These are phyloP conservation scores for Chalcosyrphus nemorum DNA, from an alignment of 2,888 invertebrate species.

Conservation along the genomic window DNA sequence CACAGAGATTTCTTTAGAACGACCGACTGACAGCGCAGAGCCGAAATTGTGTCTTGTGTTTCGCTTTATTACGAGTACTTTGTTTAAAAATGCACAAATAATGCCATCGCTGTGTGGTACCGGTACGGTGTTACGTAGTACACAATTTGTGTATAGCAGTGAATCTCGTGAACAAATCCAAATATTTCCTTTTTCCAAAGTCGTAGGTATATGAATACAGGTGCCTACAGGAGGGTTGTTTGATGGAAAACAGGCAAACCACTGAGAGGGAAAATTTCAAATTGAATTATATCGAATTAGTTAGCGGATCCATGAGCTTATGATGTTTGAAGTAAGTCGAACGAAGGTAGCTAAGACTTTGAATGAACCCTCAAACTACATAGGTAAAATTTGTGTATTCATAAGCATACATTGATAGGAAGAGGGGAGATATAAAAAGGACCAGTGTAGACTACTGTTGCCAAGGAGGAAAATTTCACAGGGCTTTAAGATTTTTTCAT, in stretches of 20 bases:
- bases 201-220: background rate
- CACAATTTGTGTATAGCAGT: background rate
- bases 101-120: constrained; percentile 16
- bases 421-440: background rate
- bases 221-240: constrained; percentile 2
- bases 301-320: constrained; percentile 12
- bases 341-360: background rate
- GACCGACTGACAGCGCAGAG: constrained; percentile 4
- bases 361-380: background rate
- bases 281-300: constrained; percentile 38
- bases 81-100: constrained; percentile 67
- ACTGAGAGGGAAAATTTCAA: constrained; percentile 22
- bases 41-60: constrained; percentile 55
- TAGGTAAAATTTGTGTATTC: background rate
- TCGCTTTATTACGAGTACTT: constrained; percentile 59
- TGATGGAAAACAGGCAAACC: constrained; percentile 18
- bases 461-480: background rate
- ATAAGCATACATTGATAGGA: background rate
- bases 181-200: constrained; percentile 11
- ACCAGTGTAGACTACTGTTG: background rate
- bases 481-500: background rate
- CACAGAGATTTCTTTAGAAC: constrained; percentile 33
- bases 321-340: constrained; percentile 31
- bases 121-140: constrained; percentile 2
- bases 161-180: constrained; percentile 28